Evolutionary conservation across 1,140 invertebrate genomes (phyloP).

Genomic region (Chlorops oryzae): DNA sequence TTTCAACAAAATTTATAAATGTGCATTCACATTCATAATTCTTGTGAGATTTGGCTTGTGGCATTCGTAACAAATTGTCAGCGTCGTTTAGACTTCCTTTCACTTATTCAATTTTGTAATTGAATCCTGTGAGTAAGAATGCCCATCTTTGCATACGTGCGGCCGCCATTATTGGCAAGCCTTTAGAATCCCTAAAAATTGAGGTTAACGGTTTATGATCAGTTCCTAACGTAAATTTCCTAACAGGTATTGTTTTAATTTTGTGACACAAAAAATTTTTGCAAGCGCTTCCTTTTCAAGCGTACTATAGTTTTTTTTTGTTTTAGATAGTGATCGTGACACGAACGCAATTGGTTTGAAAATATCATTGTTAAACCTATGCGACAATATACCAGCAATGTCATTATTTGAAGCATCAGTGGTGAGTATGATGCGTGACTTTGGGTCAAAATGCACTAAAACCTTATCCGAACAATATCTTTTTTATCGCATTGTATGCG

Average conservation of each 20-base stretch:
- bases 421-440: conserved; percentile 13
- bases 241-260: conserved; percentile 4
- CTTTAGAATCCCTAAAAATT: conserved; percentile 31
- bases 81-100: conserved; percentile 8
- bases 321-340: conserved; percentile 15
- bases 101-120: conserved; percentile 14
- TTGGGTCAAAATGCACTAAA: conserved; percentile 17
- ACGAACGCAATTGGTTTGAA: conserved; percentile 16
- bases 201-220: conserved; percentile 49
- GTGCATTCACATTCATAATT: neutral
- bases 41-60: neutral
- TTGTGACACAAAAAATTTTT: conserved; percentile 6
- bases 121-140: conserved; percentile 21
- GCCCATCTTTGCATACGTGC: conserved; percentile 33
- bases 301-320: conserved; percentile 21
- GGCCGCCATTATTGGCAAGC: conserved; percentile 20
- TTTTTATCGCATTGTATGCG: conserved; percentile 29
- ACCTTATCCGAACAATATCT: conserved; percentile 20
- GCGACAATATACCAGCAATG: conserved; percentile 13
- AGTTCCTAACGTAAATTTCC: conserved; percentile 28
- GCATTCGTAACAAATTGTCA: conserved; percentile 6
- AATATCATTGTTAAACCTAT: conserved; percentile 4
- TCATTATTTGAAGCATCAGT: conserved; percentile 16
- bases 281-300: conserved; percentile 25
- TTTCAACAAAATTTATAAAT: conserved; percentile 4